Evolutionary conservation across 1,140 invertebrate genomes (phyloP).

Genomic region (Eurosta solidaginis): DNA sequence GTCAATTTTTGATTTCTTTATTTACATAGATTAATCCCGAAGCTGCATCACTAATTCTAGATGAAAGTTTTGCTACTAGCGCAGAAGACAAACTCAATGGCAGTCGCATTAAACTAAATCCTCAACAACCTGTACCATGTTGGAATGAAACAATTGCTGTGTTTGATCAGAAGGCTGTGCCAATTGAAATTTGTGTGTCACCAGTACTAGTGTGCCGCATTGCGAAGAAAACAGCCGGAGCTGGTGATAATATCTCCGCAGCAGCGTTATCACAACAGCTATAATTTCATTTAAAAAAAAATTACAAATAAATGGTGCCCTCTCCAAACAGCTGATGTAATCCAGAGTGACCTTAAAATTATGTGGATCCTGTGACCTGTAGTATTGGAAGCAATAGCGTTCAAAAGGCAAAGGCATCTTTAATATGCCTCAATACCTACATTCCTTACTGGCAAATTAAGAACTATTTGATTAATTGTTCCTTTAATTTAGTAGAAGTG

Average conservation of each 20-base stretch:
- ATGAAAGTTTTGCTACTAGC: constrained; percentile 83
- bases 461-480: neutral
- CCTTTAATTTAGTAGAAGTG: neutral
- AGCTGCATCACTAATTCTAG: constrained; percentile 76
- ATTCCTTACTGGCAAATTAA: neutral
- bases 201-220: constrained; percentile 85
- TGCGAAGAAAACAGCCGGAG: constrained; percentile 81
- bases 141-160: constrained; percentile 72
- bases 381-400: neutral
- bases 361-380: constrained; percentile 10
- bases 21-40: constrained; percentile 73
- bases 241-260: constrained; percentile 87
- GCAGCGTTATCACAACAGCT: constrained; percentile 81
- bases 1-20: constrained; percentile 36
- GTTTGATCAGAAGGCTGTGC: constrained; percentile 43
- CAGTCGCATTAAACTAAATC: constrained; percentile 67
- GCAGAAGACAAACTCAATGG: constrained; percentile 60
- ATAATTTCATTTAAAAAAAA: constrained; percentile 24
- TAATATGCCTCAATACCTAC: neutral
- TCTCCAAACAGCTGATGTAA: neutral
- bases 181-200: constrained; percentile 78
- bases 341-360: constrained; percentile 19
- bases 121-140: constrained; percentile 79
- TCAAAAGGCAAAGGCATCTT: neutral
- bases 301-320: neutral